Base-by-base conservation (phyloP, 2,797 vertebrate species). In the Poeciliopsis turneri region DNA sequence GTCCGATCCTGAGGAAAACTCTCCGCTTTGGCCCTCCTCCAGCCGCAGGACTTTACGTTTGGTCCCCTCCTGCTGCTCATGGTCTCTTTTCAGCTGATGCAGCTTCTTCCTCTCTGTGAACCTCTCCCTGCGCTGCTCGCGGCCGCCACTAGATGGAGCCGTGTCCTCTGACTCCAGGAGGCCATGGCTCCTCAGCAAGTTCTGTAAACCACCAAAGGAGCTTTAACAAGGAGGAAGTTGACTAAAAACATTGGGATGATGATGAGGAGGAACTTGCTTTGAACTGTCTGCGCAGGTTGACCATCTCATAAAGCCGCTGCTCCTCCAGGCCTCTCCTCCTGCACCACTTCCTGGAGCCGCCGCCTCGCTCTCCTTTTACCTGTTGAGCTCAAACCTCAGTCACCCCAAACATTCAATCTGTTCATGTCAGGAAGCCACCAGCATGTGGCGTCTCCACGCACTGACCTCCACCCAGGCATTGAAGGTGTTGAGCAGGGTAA, bases 271-370 rank as follows among this genome's bases (percentile, higher is more conserved):
- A 68, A 41, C 89, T 66, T 80, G 96, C 98, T 95, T 97, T 97
- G 86, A 99, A 99, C 90, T 99, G 98, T n/a, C 96, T 94, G 72
- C 97, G 96, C 7, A 99, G 93, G 90, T 99, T 98, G 89, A 97
- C 95, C 81, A 97, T 97, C 89, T 99, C 98, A 0, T 98, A 99
- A 0, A 99, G 94, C 2, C 97, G 94, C 55, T 99, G 97, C 77
- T 99, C 98, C 88, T 98, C 97, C 73, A 99, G 70, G 0, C 97
- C 97, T 7, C 96, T 94, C 13, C 95, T 95, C 39, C 96, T 94
- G 85, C 98, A 99, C 98, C 98, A 99, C 75, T 95, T 97, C 72
- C 96, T 96, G 0, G 97, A 97, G 69, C 88, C 91, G 0, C 93
- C 86, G 0, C 95, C 89, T 43, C 94, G 88, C 33, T 97, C 96